Percentiles rank a stretch among this genome's conserved stretches.
Conservation (phyloP, 1,140 invertebrate genomes). For the Drosophila ironensis region DNA sequence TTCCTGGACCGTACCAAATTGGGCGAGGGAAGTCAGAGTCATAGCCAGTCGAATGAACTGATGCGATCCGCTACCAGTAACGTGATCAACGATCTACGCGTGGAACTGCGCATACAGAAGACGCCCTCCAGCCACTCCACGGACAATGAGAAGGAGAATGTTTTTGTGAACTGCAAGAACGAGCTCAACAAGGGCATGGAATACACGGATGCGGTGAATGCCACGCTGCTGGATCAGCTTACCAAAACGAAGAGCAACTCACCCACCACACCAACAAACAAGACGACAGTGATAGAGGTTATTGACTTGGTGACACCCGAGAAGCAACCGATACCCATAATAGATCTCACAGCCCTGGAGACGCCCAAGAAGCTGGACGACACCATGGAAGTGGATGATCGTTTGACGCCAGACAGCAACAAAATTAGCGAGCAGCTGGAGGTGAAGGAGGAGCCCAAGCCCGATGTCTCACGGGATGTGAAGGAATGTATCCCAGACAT, state of each 20-base stretch:
- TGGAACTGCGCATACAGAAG: constrained; percentile 75
- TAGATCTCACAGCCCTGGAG: constrained; percentile 65
- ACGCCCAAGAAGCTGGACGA: constrained; percentile 51
- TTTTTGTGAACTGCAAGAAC: constrained; percentile 78
- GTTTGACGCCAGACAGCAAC: constrained; percentile 40
- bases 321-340: constrained; percentile 56
- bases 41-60: constrained; percentile 47
- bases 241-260: constrained; percentile 51
- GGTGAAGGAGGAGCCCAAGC: constrained; percentile 35
- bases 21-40: constrained; percentile 39
- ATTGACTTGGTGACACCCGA: constrained; percentile 79
- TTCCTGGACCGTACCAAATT: constrained; percentile 83
- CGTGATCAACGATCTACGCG: constrained; percentile 71
- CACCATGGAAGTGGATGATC: constrained; percentile 39
- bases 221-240: constrained; percentile 68
- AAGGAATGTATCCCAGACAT: constrained; percentile 77
- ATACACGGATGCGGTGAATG: constrained; percentile 77
- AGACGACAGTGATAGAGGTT: constrained; percentile 64
- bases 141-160: constrained; percentile 81
- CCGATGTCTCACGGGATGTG: constrained; percentile 74
- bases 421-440: constrained; percentile 62
- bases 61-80: constrained; percentile 75
- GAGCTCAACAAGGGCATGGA: constrained; percentile 81
- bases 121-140: constrained; percentile 67
- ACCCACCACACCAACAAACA: constrained; percentile 65